These are phyloP conservation scores for Lasioglossum albipes DNA, from an alignment of 1,140 invertebrate species.

Conservation along the genomic window DNA sequence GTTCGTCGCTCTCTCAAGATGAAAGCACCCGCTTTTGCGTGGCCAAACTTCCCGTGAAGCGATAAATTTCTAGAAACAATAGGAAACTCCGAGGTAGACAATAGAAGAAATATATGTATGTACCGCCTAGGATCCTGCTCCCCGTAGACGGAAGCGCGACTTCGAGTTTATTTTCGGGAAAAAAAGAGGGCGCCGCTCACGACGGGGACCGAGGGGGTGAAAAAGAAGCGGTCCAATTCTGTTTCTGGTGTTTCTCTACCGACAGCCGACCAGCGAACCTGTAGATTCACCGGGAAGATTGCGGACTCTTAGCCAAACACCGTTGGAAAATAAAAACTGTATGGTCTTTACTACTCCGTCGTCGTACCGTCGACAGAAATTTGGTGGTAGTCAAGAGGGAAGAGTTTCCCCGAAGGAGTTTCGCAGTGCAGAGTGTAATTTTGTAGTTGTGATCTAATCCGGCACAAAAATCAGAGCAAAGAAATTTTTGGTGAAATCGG, in stretches of 20 bases:
- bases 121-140: conserved; percentile 50
- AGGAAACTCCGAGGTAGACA: conserved; percentile 77
- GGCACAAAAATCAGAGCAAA: too few species aligned
- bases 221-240: conserved; percentile 55
- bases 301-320: conserved; percentile 54
- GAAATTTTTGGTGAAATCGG: too few species aligned
- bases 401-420: too few species aligned
- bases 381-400: too few species aligned
- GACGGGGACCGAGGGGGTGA: not conserved
- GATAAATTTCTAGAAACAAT: conserved; percentile 79
- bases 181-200: conserved; percentile 35
- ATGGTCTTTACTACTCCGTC: conserved; percentile 41
- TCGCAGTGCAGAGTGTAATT: too few species aligned
- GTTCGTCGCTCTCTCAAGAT: conserved; percentile 64
- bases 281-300: conserved; percentile 53
- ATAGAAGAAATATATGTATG: conserved; percentile 77
- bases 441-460: too few species aligned
- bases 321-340: conserved; percentile 46
- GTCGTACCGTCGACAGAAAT: not conserved
- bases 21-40: conserved; percentile 74
- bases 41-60: conserved; percentile 77
- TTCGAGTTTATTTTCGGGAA: conserved; percentile 67
- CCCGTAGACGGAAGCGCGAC: conserved; percentile 63
- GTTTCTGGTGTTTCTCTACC: conserved; percentile 19
- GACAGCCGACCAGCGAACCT: conserved; percentile 13